Evolutionary conservation across 37 sponge, comb jelly and placozoan species (phyloP), one percentile per base, ranked within the genome.

Genomic region (Aplysina aerophoba): DNA sequence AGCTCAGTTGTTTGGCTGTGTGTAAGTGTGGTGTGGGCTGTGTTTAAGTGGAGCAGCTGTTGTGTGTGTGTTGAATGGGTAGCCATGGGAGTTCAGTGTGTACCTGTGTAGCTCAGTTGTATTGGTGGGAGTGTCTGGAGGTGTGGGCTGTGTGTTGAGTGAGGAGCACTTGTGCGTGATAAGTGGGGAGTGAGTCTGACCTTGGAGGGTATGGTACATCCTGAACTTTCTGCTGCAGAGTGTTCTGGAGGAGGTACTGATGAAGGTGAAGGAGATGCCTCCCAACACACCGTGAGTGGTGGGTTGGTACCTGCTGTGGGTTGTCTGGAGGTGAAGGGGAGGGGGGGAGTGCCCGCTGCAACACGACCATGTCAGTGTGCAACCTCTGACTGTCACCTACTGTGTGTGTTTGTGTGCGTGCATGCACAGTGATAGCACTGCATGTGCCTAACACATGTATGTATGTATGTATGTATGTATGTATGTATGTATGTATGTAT

Each of bases 161-260:
- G n/a, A 40, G 15, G 16, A 38, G 16, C 38, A 0, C 4, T 56
- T 37, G 57, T 37, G 14, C 4, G 57, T 78, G n/a, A n/a, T n/a
- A n/a, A n/a, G n/a, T n/a, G n/a, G n/a, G n/a, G n/a, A n/a, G n/a
- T n/a, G n/a, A n/a, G n/a, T n/a, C n/a, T n/a, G n/a, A n/a, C n/a
- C n/a, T n/a, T n/a, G n/a, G n/a, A n/a, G n/a, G n/a, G n/a, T 20
- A 4, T 0, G 24, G 17, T 37, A 5, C 4, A 25, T 24, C 64
- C 31, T 37, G 27, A 14, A 0, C 24, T 33, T 22, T 25, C 62
- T 60, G n/a, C 59, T 77, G 12, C 39, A 91, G 92, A 15, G 22
- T 36, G 56, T 85, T 12, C 72, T 92, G 35, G 89, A 92, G 65
- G 89, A 92, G 55, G 92, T 88, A 3, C 16, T 92, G 84, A 67